phyloP scores from a whole-genome alignment of 2,113 vertebrate species.

The Cheilinus undulatus region DNA sequence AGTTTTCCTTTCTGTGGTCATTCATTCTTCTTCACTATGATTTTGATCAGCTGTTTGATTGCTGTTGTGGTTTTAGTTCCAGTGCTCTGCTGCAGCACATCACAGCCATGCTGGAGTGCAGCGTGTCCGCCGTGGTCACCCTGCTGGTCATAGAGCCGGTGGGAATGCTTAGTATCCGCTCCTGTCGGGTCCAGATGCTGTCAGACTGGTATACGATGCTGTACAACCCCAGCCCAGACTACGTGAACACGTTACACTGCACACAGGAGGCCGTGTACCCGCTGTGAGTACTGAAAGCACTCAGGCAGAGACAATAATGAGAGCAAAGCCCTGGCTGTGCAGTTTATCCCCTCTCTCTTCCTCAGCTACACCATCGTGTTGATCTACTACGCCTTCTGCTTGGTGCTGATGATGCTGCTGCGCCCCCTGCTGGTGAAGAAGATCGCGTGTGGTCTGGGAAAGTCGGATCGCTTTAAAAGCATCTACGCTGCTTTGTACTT shows the following conservation, averaged over 20 bases:
- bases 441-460: constrained; percentile 95
- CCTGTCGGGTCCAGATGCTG: constrained; percentile 92
- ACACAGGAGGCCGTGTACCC: constrained; percentile 98
- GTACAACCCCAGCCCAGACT: constrained; percentile 98
- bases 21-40: not conserved
- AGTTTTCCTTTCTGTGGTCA: not conserved
- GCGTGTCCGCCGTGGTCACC: constrained; percentile 86
- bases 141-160: constrained; percentile 91
- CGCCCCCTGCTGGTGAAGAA: constrained; percentile 97
- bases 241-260: constrained; percentile 94
- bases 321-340: not conserved
- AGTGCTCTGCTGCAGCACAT: constrained; percentile 94
- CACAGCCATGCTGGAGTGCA: constrained; percentile 91
- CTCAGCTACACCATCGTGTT: constrained; percentile 96
- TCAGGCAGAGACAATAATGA: not conserved
- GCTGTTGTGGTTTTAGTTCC: constrained; percentile 81
- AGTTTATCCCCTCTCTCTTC: not conserved
- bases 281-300: constrained; percentile 78
- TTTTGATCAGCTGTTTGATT: not conserved
- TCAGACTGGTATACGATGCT: constrained; percentile 99
- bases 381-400: constrained; percentile 96
- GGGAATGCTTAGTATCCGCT: constrained; percentile 87
- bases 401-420: constrained; percentile 97
- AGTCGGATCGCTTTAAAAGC: constrained; percentile 96
- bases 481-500: constrained; percentile 98